phyloP scores from a whole-genome alignment of 1,140 invertebrate species.

The Macrobrachium nipponense region DNA sequence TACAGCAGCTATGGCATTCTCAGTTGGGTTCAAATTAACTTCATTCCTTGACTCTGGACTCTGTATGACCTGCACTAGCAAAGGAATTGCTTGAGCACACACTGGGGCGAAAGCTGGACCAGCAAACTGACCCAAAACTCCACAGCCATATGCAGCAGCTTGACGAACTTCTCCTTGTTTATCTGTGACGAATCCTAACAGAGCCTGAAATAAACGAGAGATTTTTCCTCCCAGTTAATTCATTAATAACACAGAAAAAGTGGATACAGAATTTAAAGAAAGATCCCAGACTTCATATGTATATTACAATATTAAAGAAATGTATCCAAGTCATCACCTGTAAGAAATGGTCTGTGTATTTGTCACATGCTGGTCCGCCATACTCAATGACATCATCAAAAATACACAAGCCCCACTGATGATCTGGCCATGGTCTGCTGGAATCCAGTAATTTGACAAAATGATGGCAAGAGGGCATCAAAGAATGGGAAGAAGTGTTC shows the following conservation, averaged over 20 bases:
- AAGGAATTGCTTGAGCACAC: conserved; percentile 86
- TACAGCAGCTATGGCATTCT: conserved; percentile 98
- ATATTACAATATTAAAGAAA: background rate
- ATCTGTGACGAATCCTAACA: conserved; percentile 82
- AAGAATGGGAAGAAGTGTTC: conserved; percentile 90
- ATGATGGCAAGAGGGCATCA: conserved; percentile 86
- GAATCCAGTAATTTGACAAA: conserved; percentile 86
- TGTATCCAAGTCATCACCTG: conserved; percentile 66
- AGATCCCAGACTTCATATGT: background rate
- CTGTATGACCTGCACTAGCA: conserved; percentile 86
- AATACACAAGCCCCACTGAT: conserved; percentile 97
- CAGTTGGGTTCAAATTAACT: conserved; percentile 92
- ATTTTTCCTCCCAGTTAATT: background rate
- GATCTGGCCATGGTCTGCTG: conserved; percentile 88
- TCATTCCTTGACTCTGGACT: conserved; percentile 82
- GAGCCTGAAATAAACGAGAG: conserved; percentile 69
- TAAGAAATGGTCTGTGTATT: conserved; percentile 90
- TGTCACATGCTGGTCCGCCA: conserved; percentile 83
- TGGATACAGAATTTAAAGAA: background rate
- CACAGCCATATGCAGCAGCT: conserved; percentile 95
- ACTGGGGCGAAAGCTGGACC: conserved; percentile 78
- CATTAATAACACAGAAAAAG: too few relatives aligned
- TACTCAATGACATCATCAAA: conserved; percentile 97
- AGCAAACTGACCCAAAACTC: conserved; percentile 92
- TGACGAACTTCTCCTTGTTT: conserved; percentile 91